phyloP scores from a whole-genome alignment of 1,140 invertebrate species.

The Drosophila elegans region DNA sequence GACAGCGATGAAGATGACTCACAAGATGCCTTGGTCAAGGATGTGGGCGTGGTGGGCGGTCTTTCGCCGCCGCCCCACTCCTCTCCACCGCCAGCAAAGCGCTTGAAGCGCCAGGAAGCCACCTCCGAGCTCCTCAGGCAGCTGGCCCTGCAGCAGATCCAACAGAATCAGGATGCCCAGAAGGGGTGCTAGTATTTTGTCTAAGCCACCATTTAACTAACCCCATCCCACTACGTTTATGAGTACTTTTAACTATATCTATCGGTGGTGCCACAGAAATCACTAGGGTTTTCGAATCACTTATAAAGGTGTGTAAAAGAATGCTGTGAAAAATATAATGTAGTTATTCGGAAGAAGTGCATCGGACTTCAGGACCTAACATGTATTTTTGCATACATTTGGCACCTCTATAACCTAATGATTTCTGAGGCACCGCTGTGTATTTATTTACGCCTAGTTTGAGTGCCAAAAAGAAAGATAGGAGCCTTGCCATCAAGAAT shows the following conservation, averaged over 20 bases:
- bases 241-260: slow-evolving; percentile 16
- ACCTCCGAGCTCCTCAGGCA: slow-evolving; percentile 52
- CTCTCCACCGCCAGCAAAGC: slow-evolving; percentile 29
- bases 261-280: neutral
- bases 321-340: too few relatives aligned
- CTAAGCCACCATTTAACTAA: slow-evolving; percentile 18
- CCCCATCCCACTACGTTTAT: too few relatives aligned
- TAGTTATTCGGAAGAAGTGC: too few relatives aligned
- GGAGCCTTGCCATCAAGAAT: slow-evolving; percentile 37
- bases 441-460: slow-evolving; percentile 68
- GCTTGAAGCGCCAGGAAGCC: slow-evolving; percentile 52
- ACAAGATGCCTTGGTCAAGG: slow-evolving; percentile 71
- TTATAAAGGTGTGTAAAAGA: too few relatives aligned
- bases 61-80: slow-evolving; percentile 25
- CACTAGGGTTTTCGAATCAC: neutral
- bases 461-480: slow-evolving; percentile 57
- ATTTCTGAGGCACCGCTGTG: too few relatives aligned
- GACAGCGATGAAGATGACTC: slow-evolving; percentile 51
- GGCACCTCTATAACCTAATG: too few relatives aligned
- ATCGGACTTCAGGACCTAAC: too few relatives aligned
- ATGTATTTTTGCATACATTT: too few relatives aligned
- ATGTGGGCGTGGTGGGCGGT: slow-evolving; percentile 67
- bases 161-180: slow-evolving; percentile 13
- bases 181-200: slow-evolving; percentile 46
- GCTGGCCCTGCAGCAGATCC: slow-evolving; percentile 16